Base-by-base conservation (phyloP, 2,113 vertebrate genomes). In the Oceanites oceanicus region DNA sequence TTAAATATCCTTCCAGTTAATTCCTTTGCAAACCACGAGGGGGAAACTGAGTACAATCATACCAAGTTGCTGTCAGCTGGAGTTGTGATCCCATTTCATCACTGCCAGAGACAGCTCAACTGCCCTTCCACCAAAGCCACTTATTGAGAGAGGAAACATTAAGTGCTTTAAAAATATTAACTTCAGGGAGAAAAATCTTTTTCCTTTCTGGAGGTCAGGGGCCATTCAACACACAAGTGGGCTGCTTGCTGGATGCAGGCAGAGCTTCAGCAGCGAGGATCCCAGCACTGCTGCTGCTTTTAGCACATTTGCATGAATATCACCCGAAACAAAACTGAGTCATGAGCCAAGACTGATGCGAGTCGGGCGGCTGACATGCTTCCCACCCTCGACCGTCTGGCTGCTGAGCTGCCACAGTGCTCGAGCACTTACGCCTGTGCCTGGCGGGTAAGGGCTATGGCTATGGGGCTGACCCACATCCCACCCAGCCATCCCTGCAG, bases 11-110 rank as follows among this genome's bases (percentile, higher is more conserved):
- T 91, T 86, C 63, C 66, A 92, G 86, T 91, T 92, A 89, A 92
- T 96, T 93, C 92, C 73, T 85, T 92, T 65, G 66, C 79, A 93
- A 97, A 78, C 91, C 92, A 82, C 55, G 22, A 95, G 96, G 95
- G 95, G 94, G 91, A 97, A 94, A 74, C 65, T 95, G 80, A 79
- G n/a, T 72, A 20, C 16, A 15, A 58, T 89, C 63, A 14, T 25
- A 66, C n/a, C 13, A 23, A 61, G 55, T 27, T 73, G 44, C 45
- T 91, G 70, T 84, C 86, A 92, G 82, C 68, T 90, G 87, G 75
- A 78, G 42, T 44, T 81, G 62, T 73, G 74, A 88, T 92, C 80
- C 47, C 1, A 0, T 86, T 90, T 94, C 88, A 67, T 65, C 71
- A 74, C 36, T 6, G 8, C 67, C 83, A 78, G 66, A 85, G 88